Evolutionary conservation across 2,888 invertebrate species (phyloP).

Genomic region (Drosophila antonietae): DNA sequence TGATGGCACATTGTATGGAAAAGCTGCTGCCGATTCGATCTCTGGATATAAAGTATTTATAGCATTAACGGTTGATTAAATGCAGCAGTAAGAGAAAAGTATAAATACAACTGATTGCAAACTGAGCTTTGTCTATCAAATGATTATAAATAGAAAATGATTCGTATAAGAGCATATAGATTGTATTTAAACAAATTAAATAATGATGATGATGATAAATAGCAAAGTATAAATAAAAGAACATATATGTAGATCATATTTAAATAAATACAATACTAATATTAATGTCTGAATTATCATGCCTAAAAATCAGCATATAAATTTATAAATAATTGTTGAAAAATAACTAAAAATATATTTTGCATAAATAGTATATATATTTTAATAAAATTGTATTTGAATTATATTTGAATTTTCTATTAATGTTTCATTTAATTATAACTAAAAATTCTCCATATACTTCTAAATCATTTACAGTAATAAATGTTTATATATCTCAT

Average conservation of each 20-base stretch:
- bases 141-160: slow-evolving; percentile 3
- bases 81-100: background rate
- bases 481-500: too few species aligned
- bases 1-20: slow-evolving; percentile 35
- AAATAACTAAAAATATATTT: background rate
- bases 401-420: background rate
- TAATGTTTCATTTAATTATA: background rate
- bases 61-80: slow-evolving; percentile 12
- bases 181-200: background rate
- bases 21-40: slow-evolving; percentile 39
- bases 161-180: background rate
- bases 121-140: background rate
- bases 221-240: too few species aligned
- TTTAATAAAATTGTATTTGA: background rate
- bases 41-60: slow-evolving; percentile 12
- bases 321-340: too few species aligned
- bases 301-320: too few species aligned
- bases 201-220: too few species aligned
- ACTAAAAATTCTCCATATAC: too few species aligned
- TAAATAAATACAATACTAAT: too few species aligned
- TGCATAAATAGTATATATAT: background rate
- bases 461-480: too few species aligned
- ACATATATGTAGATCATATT: too few species aligned
- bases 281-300: too few species aligned
- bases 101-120: background rate